Evolutionary conservation across 2,888 invertebrate species (phyloP).

Genomic region (Dioctria linearis): DNA sequence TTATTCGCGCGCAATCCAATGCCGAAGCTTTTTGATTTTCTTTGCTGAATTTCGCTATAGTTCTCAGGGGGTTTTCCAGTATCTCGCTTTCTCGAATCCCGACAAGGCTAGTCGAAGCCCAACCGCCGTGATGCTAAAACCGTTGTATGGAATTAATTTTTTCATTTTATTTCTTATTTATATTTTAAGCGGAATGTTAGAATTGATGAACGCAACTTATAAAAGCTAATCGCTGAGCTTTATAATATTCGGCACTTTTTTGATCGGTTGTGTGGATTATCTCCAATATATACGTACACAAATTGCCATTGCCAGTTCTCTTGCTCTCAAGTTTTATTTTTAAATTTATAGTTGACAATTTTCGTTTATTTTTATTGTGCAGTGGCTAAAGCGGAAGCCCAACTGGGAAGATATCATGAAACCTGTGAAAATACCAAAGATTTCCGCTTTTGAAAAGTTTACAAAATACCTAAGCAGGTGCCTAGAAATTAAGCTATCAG

Average conservation of each 20-base stretch:
- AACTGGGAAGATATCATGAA: slow-evolving; percentile 1
- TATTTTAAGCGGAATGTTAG: slow-evolving; percentile 45
- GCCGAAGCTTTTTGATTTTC: slow-evolving; percentile 38
- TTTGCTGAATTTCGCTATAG: slow-evolving; percentile 49
- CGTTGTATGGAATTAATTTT: slow-evolving; percentile 40
- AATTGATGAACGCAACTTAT: slow-evolving; percentile 22
- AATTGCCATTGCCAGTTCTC: not conserved
- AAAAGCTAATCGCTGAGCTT: slow-evolving; percentile 13
- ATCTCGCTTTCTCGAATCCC: slow-evolving; percentile 42
- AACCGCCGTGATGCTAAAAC: slow-evolving; percentile 51
- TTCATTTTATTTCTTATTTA: slow-evolving; percentile 48
- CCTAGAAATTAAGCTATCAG: slow-evolving; percentile 14
- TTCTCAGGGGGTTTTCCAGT: slow-evolving; percentile 48
- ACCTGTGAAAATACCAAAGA: slow-evolving; percentile 30
- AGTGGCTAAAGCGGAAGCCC: slow-evolving; percentile 6
- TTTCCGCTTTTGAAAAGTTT: not conserved
- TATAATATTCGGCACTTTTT: not conserved
- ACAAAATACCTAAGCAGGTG: not conserved
- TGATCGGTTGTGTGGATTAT: slow-evolving; percentile 29
- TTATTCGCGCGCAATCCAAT: slow-evolving; percentile 46
- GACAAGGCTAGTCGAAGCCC: slow-evolving; percentile 51
- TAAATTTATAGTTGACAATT: slow-evolving; percentile 41
- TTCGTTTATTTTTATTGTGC: slow-evolving; percentile 12
- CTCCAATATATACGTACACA: not conserved
- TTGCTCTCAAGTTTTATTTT: slow-evolving; percentile 39